These are phyloP conservation scores for Thelaira solivaga DNA, from an alignment of 2,888 invertebrate genomes.

Conservation along the genomic window DNA sequence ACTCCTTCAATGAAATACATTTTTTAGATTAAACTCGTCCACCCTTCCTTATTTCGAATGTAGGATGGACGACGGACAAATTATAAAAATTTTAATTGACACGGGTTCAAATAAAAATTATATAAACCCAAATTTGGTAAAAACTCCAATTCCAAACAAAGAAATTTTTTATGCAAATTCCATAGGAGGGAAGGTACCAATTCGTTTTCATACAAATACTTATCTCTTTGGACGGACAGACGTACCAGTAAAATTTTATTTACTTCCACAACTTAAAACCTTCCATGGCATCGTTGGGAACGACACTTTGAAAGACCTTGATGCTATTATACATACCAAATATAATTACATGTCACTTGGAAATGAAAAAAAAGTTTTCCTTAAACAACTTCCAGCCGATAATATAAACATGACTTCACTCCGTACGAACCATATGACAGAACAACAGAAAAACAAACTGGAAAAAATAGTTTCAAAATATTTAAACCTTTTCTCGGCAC, in stretches of 20 bases:
- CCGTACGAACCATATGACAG: conserved; percentile 12
- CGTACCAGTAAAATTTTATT: conserved; percentile 4
- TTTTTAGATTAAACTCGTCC: conserved; percentile 31
- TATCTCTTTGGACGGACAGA: background rate
- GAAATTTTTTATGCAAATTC: conserved; percentile 10
- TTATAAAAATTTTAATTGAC: conserved; percentile 12
- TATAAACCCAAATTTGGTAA: background rate
- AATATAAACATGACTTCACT: background rate
- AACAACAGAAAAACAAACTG: background rate
- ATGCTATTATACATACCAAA: background rate
- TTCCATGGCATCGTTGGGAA: background rate
- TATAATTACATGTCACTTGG: background rate
- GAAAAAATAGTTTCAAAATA: background rate
- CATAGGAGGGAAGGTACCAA: conserved; percentile 8
- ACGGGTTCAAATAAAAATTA: conserved; percentile 22
- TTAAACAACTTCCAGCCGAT: background rate
- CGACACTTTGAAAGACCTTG: background rate
- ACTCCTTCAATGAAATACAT: conserved; percentile 16
- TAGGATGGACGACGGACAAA: no score
- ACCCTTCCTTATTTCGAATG: conserved; percentile 9
- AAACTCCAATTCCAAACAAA: conserved; percentile 16
- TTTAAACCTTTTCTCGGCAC: background rate
- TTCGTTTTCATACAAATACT: background rate
- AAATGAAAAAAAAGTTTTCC: background rate
- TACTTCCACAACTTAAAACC: background rate